Evolutionary conservation across 2,888 invertebrate species (phyloP).

Genomic region (Psococerastis gibbosa): DNA sequence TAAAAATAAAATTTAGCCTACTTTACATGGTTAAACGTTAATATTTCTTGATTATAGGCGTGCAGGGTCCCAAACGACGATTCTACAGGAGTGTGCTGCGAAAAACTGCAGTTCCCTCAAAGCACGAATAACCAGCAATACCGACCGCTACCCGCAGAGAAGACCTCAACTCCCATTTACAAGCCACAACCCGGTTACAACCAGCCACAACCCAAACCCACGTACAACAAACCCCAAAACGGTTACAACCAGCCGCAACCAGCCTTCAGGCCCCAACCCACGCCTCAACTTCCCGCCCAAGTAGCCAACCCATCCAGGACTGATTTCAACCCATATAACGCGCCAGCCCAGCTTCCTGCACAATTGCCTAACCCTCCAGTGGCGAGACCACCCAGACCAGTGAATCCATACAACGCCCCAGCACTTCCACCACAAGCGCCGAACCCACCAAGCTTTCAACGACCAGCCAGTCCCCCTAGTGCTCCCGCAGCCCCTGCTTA

Average conservation of each 20-base stretch:
- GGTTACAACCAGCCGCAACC: conserved; percentile 16
- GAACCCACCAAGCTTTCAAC: conserved; percentile 5
- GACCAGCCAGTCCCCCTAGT: conserved; percentile 6
- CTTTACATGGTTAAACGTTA: background rate
- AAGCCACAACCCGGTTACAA: conserved; percentile 12
- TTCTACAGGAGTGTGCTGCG: conserved; percentile 10
- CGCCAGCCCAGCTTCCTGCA: conserved; percentile 12
- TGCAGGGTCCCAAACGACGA: conserved; percentile 5
- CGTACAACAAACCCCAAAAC: conserved; percentile 23
- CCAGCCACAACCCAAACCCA: conserved; percentile 13
- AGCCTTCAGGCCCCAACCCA: conserved; percentile 20
- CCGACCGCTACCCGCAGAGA: background rate
- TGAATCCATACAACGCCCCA: conserved; percentile 10
- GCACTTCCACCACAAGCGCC: background rate
- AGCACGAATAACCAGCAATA: conserved; percentile 2
- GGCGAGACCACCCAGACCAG: conserved; percentile 1
- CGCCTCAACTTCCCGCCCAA: conserved; percentile 23
- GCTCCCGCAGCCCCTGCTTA: background rate
- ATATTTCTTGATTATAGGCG: background rate
- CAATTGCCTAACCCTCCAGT: conserved; percentile 11
- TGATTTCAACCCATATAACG: conserved; percentile 11
- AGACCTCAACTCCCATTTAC: conserved; percentile 3
- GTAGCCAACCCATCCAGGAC: conserved; percentile 19
- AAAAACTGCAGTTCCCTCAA: conserved; percentile 1
- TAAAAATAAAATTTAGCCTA: too few relatives aligned